Base-by-base conservation (phyloP, 2,888 invertebrate species). In the Sphaerophoria taeniata region DNA sequence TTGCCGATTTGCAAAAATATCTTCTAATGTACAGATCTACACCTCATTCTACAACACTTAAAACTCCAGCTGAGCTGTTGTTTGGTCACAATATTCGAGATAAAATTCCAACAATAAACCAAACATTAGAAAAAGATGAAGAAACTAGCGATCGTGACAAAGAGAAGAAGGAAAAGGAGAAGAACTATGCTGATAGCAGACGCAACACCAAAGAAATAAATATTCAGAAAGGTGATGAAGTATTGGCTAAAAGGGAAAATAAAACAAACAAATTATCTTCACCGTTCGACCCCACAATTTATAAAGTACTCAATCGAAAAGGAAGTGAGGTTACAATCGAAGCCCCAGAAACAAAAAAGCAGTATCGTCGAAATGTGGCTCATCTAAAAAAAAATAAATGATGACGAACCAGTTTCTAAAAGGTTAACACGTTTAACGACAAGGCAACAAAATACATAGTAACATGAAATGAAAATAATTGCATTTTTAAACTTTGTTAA, bases 41-140 rank as follows among this genome's bases (percentile, higher is more conserved):
- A 51, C 88, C 89, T 31, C 89, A 89, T 72, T 81, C 88, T 12
- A 86, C 87, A 58, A 89, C 89, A 45, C 87, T 87, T 6, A 87
- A 87, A 84, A 71, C 88, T 6, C 89, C 88, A 70, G 65, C 88
- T 5, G 82, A 89, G 76, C 34, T 89, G 16, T 47, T 89, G 11
- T 88, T 88, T 74, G 71, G 67, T 39, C 49, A 84, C 55, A 87
- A 76, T 6, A 88, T 88, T 51, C 53, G 87, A n/a, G 85, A 88
- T 56, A 88, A 88, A 83, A 34, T 88, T 51, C 88, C 88, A 7
- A 33, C 14, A 11, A 73, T 82, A 16, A 6, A 72, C 33, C 58
- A 67, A 58, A 45, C 67, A 33, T 31, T 67, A 12, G 34, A 70
- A 39, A 51, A 31, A 56, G 60, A 67, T 45, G 71, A 76, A 24